A percentile compares a stretch with the other conserved stretches of the same genome.
Conservation (phyloP, 2,888 invertebrate species). For the Apamea sordens region DNA sequence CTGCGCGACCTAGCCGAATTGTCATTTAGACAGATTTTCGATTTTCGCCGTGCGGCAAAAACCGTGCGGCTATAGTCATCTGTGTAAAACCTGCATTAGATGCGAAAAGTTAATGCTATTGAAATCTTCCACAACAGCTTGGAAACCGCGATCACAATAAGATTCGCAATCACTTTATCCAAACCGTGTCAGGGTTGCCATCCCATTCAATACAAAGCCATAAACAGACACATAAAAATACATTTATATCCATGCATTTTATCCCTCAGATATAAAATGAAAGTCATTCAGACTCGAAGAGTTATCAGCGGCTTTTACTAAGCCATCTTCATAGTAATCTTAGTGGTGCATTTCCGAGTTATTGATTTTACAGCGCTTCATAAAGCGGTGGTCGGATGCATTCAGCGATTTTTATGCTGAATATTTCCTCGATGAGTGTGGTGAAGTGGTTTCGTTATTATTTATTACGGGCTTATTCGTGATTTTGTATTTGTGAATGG, state of each 20-base stretch:
- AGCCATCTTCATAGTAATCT: slow-evolving; percentile 56
- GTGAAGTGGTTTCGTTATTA: slow-evolving; percentile 39
- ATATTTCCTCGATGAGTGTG: slow-evolving; percentile 15
- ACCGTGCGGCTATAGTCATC: background rate
- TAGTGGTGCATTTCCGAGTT: slow-evolving; percentile 55
- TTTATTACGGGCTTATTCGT: slow-evolving; percentile 41
- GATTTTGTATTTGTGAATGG: slow-evolving; percentile 38
- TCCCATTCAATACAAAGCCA: slow-evolving; percentile 42
- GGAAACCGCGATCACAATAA: slow-evolving; percentile 24
- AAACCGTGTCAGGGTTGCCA: slow-evolving; percentile 51
- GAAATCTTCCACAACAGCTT: slow-evolving; percentile 13
- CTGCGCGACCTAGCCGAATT: background rate
- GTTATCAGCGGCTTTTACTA: slow-evolving; percentile 51
- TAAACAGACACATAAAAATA: slow-evolving; percentile 43
- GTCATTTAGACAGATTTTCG: background rate
- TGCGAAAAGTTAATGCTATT: background rate
- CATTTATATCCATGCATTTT: slow-evolving; percentile 55
- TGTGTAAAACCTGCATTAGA: background rate
- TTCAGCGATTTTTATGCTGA: slow-evolving; percentile 60
- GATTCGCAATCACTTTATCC: slow-evolving; percentile 35
- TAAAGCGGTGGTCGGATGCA: slow-evolving; percentile 39
- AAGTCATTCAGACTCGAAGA: slow-evolving; percentile 44
- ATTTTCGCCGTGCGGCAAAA: background rate
- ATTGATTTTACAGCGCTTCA: slow-evolving; percentile 57
- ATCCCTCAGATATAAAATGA: slow-evolving; percentile 44